Evolutionary conservation across 2,797 vertebrate species (phyloP).

Genomic region (Hoplostethus mediterraneus): DNA sequence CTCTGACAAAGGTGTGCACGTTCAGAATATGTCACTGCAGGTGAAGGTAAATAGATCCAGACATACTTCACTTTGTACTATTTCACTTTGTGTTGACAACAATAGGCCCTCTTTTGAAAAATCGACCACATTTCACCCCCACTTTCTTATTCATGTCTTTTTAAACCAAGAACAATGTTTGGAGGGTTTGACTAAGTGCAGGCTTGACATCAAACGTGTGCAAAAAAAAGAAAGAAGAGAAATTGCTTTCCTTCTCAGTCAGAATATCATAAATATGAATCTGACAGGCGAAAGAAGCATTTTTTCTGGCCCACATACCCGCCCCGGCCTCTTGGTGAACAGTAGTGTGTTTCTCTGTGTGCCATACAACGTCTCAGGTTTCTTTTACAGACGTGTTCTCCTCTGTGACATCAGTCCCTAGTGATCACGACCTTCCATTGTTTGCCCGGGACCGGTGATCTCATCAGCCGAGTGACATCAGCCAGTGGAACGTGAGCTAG

Average conservation of each 20-base stretch:
- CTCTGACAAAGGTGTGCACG: background rate
- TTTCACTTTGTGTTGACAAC: conserved; percentile 14
- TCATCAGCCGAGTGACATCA: conserved; percentile 11
- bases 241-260: conserved; percentile 10
- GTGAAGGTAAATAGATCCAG: conserved; percentile 17
- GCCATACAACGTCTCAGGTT: background rate
- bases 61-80: background rate
- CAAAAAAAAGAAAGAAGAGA: conserved; percentile 10
- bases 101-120: background rate
- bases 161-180: conserved; percentile 18
- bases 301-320: conserved; percentile 19
- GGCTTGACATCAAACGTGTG: conserved; percentile 25
- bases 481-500: conserved; percentile 1
- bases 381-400: background rate
- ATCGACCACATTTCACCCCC: conserved; percentile 12
- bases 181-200: conserved; percentile 8
- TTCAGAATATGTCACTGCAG: background rate
- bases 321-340: conserved; percentile 1
- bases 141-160: conserved; percentile 27
- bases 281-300: conserved; percentile 6
- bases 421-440: conserved; percentile 29
- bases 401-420: no score
- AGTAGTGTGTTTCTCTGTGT: background rate
- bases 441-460: conserved; percentile 7
- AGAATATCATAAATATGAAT: conserved; percentile 43